Percentiles rank a stretch among this genome's conserved stretches.
Evolutionary conservation across 2,113 vertebrate genomes (phyloP).

Genomic region (Phainopepla nitens): DNA sequence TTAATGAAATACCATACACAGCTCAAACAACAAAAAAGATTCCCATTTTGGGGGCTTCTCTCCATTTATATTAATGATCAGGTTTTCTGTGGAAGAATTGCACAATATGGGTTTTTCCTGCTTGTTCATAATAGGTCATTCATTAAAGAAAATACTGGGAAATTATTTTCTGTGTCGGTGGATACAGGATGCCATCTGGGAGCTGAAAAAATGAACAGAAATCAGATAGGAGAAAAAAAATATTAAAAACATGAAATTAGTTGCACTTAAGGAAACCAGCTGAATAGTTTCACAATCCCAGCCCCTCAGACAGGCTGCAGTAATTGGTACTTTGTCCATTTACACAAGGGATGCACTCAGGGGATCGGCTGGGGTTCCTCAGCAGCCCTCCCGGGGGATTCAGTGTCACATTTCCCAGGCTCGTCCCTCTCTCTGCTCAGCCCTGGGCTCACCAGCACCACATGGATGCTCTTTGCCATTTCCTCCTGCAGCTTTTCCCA

Average conservation of each 20-base stretch:
- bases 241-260: not conserved
- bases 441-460: fast-evolving
- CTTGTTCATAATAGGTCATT: constrained; percentile 37
- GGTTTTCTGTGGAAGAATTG: constrained; percentile 7
- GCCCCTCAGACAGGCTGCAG: not conserved
- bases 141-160: constrained; percentile 48
- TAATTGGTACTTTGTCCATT: not conserved
- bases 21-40: not conserved
- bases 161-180: constrained; percentile 50
- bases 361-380: not conserved
- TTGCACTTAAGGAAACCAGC: not conserved
- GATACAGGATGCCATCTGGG: constrained; percentile 55
- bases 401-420: not conserved
- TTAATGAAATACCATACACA: not conserved
- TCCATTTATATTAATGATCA: constrained; percentile 37
- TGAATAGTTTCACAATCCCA: not conserved
- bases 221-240: not conserved
- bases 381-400: not conserved
- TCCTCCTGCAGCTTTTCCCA: not conserved
- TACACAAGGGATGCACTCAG: not conserved
- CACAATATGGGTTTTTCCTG: constrained; percentile 20
- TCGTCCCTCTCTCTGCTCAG: not conserved
- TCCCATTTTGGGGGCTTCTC: not conserved
- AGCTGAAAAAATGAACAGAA: constrained; percentile 49
- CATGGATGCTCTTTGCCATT: not conserved